These are phyloP conservation scores for Drosophila affinis DNA, from an alignment of 2,888 invertebrate genomes.

Conservation along the genomic window DNA sequence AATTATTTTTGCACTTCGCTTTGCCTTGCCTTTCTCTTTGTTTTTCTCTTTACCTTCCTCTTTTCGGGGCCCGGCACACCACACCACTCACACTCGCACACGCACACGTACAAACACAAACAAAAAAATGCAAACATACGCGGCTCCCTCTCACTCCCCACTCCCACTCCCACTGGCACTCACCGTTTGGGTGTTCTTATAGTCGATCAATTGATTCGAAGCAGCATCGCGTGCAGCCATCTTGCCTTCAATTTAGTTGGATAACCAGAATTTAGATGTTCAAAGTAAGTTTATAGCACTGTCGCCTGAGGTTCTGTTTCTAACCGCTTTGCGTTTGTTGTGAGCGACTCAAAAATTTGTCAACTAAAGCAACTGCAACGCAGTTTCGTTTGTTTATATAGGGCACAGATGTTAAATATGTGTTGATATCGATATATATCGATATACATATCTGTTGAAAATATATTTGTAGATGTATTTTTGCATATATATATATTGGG, in stretches of 20 bases:
- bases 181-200: conserved; percentile 87
- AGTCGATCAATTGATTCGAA: conserved; percentile 87
- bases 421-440: too few species aligned
- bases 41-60: neutral
- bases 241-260: conserved; percentile 40
- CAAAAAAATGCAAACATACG: neutral
- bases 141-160: neutral
- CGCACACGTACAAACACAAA: neutral
- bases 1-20: neutral
- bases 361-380: conserved; percentile 56
- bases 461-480: too few species aligned
- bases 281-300: conserved; percentile 36
- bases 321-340: conserved; percentile 27
- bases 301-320: conserved; percentile 12
- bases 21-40: conserved; percentile 8
- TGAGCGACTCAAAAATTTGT: conserved; percentile 47
- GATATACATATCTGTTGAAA: too few species aligned
- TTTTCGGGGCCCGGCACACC: conserved; percentile 21
- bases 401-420: conserved; percentile 8
- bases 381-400: conserved; percentile 61
- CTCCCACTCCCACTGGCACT: conserved; percentile 44
- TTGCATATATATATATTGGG: too few species aligned
- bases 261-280: conserved; percentile 56
- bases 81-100: neutral
- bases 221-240: conserved; percentile 86